Evolutionary conservation across 2,888 invertebrate species (phyloP), one percentile per base, ranked within the genome.

Genomic region (Rosalia funebris): DNA sequence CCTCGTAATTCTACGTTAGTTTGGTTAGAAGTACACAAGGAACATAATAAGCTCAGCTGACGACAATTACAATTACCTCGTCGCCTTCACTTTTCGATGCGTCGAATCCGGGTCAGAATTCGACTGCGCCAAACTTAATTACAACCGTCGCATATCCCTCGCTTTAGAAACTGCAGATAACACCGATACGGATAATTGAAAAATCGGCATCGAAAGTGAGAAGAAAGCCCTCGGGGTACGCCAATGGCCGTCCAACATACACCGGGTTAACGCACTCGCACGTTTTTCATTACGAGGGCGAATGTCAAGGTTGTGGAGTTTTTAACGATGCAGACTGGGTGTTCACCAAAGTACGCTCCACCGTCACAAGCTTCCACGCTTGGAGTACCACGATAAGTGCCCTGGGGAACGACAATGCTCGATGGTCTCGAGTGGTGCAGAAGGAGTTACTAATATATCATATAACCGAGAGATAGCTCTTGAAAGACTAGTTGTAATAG

Each of bases 281-380:
- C 57, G 52, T 60, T 52, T 55, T 62, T 58, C 42, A 58, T 57
- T 64, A 57, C 56, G 57, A 59, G 70, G 66, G 66, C 69, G 69
- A 72, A 70, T 71, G 73, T 73, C 73, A 73, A 73, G 73, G 73
- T 56, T 71, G 60, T 63, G 44, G 46, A 61, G 61, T 65, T 58
- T 66, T 59, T 63, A 66, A 59, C 63, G 53, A 57, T 58, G 56
- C 60, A 62, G 50, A 52, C 65, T 57, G 34, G 9, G n/a, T n/a
- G n/a, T n/a, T n/a, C 25, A 25, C 3, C 25, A 25, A 39, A 48
- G 44, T 58, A 54, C n/a, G n/a, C 50, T 57, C 17, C 54, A 20
- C 14, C 20, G 54, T 42, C 53, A 42, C 32, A 42, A 37, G 34
- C 48, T 50, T 32, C 53, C 57, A 62, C 54, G 61, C 34, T 57